These are phyloP conservation scores for Dilophus febrilis DNA, from an alignment of 2,888 invertebrate genomes.

Conservation along the genomic window DNA sequence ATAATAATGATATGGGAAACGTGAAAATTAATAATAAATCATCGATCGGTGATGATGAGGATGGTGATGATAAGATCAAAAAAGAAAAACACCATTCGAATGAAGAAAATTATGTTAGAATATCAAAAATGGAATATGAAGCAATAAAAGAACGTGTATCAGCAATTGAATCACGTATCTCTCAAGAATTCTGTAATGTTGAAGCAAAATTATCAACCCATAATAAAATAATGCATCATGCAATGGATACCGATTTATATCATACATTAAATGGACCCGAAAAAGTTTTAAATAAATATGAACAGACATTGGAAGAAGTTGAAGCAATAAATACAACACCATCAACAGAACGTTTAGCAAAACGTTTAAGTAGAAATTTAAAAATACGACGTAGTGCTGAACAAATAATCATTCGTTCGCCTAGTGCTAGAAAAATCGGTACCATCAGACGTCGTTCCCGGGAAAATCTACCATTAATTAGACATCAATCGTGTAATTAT, in stretches of 20 bases:
- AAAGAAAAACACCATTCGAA: constrained; percentile 15
- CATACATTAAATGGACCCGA: constrained; percentile 31
- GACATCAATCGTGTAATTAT: constrained; percentile 50
- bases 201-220: constrained; percentile 9
- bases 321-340: constrained; percentile 22
- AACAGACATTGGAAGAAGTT: constrained; percentile 53
- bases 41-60: constrained; percentile 10
- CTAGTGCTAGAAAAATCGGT: constrained; percentile 67
- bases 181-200: constrained; percentile 42
- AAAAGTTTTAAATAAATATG: constrained; percentile 53
- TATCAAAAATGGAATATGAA: constrained; percentile 59
- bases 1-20: background rate
- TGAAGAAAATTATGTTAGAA: constrained; percentile 43
- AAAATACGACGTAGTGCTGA: constrained; percentile 54
- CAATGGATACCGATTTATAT: constrained; percentile 4
- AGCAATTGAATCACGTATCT: constrained; percentile 52
- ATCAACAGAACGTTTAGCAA: constrained; percentile 52
- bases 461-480: constrained; percentile 36
- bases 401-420: constrained; percentile 55
- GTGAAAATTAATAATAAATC: no score
- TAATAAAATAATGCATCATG: background rate
- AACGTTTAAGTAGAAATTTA: constrained; percentile 50
- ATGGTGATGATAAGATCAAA: constrained; percentile 27
- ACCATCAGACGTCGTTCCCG: constrained; percentile 52
- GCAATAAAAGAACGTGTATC: constrained; percentile 59